A percentile compares a stretch with the other conserved stretches of the same genome.
Conservation (phyloP, 2,797 vertebrate species). For the Phoebastria nigripes region DNA sequence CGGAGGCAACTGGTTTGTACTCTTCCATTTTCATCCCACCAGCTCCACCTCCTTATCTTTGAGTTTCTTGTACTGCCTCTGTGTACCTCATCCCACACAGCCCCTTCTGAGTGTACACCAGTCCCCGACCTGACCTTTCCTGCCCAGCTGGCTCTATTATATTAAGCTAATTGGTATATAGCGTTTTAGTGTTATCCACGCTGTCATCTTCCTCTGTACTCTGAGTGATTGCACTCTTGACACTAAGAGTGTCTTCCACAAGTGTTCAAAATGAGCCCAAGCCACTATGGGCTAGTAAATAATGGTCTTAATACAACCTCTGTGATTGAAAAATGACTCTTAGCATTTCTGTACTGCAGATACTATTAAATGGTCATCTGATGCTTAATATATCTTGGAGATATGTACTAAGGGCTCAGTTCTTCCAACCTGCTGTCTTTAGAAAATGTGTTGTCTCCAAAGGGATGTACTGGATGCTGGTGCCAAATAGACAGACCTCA, state of each 20-base stretch:
- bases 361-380: neutral
- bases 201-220: neutral
- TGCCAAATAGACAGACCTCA: neutral
- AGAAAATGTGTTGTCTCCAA: neutral
- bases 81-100: neutral
- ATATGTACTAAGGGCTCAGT: neutral
- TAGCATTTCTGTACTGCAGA: neutral
- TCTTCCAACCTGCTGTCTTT: neutral
- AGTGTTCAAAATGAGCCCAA: neutral
- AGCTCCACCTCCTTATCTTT: neutral
- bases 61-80: neutral
- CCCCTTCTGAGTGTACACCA: neutral
- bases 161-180: neutral
- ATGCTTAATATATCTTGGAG: neutral
- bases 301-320: neutral
- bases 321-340: neutral
- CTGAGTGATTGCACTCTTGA: neutral
- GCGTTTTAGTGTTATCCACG: neutral
- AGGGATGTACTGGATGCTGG: neutral
- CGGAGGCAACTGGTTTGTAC: neutral
- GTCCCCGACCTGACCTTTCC: neutral
- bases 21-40: neutral
- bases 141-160: neutral
- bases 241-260: neutral
- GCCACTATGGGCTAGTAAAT: neutral